phyloP scores from a whole-genome alignment of 2,888 invertebrate genomes.

The Cryptosula pallasiana region DNA sequence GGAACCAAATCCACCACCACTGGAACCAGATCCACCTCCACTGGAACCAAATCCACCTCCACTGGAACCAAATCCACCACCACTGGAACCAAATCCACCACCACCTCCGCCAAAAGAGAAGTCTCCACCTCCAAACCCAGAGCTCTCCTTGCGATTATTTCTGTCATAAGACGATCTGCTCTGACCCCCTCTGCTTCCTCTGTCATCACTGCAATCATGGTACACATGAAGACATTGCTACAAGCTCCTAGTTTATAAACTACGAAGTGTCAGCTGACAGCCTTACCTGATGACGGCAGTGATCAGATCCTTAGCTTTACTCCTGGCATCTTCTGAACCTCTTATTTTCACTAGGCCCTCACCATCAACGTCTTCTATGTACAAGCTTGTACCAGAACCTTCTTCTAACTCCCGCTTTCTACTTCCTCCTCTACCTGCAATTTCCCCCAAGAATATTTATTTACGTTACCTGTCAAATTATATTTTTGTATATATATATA shows the following conservation, averaged over 20 bases:
- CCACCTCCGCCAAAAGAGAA: slow-evolving; percentile 58
- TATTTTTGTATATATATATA: no score
- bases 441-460: no score
- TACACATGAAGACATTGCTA: not conserved
- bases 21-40: not conserved
- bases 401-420: slow-evolving; percentile 46
- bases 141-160: slow-evolving; percentile 62
- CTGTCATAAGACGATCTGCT: slow-evolving; percentile 47
- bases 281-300: slow-evolving; percentile 33
- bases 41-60: not conserved
- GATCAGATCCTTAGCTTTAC: slow-evolving; percentile 53
- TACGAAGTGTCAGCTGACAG: not conserved
- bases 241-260: not conserved
- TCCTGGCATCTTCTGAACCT: slow-evolving; percentile 57
- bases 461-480: no score
- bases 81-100: slow-evolving; percentile 60
- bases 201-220: slow-evolving; percentile 20
- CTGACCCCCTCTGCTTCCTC: slow-evolving; percentile 31
- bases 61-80: slow-evolving; percentile 41
- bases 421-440: slow-evolving; percentile 46
- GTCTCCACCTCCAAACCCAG: slow-evolving; percentile 61
- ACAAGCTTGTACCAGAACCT: slow-evolving; percentile 37
- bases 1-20: not conserved
- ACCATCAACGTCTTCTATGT: slow-evolving; percentile 39
- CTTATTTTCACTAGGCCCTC: slow-evolving; percentile 55